Evolutionary conservation across 1,140 invertebrate genomes (phyloP).

Genomic region (Zaprionus capensis): DNA sequence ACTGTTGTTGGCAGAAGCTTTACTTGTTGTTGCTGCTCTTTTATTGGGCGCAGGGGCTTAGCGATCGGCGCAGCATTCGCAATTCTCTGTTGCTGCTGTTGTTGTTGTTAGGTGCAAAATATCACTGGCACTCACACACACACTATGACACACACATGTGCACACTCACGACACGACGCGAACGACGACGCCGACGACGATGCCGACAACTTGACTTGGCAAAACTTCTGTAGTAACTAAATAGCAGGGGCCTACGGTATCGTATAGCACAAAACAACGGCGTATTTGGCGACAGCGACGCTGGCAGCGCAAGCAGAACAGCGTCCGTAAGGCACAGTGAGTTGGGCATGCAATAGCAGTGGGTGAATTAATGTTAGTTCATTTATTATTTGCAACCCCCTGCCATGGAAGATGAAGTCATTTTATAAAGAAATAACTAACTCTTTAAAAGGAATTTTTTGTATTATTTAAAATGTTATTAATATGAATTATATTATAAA

Average conservation of each 20-base stretch:
- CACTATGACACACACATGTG: slow-evolving; percentile 1
- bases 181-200: slow-evolving; percentile 42
- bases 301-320: slow-evolving; percentile 40
- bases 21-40: slow-evolving; percentile 11
- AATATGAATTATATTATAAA: background rate
- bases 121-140: slow-evolving; percentile 14
- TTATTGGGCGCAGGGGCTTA: slow-evolving; percentile 14
- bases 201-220: slow-evolving; percentile 77
- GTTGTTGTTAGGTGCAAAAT: slow-evolving; percentile 41
- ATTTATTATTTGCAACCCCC: too few relatives aligned
- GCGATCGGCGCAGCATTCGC: slow-evolving; percentile 40
- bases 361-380: background rate
- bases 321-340: slow-evolving; percentile 39
- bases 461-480: too few relatives aligned
- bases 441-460: too few relatives aligned
- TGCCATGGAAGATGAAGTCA: background rate
- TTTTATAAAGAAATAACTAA: background rate
- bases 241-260: slow-evolving; percentile 75
- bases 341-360: background rate
- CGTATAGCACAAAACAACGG: slow-evolving; percentile 73
- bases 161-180: slow-evolving; percentile 7
- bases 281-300: slow-evolving; percentile 54
- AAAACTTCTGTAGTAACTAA: slow-evolving; percentile 83
- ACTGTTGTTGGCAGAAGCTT: slow-evolving; percentile 24
- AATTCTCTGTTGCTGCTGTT: slow-evolving; percentile 17